phyloP scores from a whole-genome alignment of 2,113 vertebrate genomes.

The Bubo scandiacus region DNA sequence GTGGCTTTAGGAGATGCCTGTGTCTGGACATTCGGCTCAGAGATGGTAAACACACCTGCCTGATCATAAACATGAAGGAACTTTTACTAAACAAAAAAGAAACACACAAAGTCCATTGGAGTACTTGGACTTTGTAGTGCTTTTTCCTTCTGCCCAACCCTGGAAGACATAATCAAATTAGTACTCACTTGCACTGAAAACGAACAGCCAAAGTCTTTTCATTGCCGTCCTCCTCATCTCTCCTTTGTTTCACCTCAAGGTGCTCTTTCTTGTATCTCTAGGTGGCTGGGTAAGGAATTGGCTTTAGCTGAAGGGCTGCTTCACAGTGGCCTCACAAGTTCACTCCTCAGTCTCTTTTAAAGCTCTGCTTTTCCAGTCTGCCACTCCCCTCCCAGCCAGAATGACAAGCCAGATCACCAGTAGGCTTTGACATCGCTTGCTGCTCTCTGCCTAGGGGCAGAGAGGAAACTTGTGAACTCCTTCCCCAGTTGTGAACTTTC shows the following conservation, averaged over 20 bases:
- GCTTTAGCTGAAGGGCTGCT: background rate
- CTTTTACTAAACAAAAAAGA: background rate
- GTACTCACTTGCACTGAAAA: conserved; percentile 65
- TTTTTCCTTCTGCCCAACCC: background rate
- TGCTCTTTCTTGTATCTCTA: background rate
- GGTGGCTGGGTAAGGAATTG: background rate
- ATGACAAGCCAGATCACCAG: background rate
- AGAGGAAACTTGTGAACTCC: background rate
- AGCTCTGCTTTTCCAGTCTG: background rate
- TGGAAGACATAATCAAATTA: background rate
- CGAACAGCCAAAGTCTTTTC: background rate
- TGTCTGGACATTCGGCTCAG: background rate
- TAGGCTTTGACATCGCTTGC: background rate
- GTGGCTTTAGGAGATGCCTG: background rate
- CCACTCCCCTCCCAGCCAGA: background rate
- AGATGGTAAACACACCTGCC: background rate
- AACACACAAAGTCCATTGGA: background rate
- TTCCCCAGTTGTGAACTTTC: background rate
- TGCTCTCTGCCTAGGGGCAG: background rate
- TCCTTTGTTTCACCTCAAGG: background rate
- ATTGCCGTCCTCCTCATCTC: background rate
- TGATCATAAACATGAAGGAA: background rate
- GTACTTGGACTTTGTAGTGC: background rate
- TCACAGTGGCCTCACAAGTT: background rate
- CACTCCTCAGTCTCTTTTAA: background rate